phyloP scores from a whole-genome alignment of 23 tunicate species.

The Clavelina lepadiformis region DNA sequence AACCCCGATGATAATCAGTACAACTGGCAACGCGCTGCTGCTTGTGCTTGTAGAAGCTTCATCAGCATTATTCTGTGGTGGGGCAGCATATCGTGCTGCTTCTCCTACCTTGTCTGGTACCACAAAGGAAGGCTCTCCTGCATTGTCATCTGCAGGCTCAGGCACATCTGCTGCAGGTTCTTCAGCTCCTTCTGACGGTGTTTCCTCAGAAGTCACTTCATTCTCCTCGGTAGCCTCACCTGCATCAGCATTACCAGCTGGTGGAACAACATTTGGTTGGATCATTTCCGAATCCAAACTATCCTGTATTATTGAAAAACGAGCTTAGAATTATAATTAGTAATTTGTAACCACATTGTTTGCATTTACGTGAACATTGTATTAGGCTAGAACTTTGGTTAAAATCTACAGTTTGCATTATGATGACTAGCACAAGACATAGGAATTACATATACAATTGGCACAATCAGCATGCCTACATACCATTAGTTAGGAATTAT shows the following conservation, averaged over 20 bases:
- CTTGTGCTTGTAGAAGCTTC: neutral
- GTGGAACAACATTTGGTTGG: neutral
- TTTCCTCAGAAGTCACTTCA: too few species aligned
- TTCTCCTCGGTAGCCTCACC: conserved; percentile 2
- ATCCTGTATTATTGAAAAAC: too few species aligned
- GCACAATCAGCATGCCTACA: too few species aligned
- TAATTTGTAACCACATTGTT: too few species aligned
- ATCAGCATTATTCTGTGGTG: neutral
- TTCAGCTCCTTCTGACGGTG: neutral
- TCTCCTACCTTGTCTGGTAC: neutral
- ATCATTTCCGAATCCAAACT: too few species aligned
- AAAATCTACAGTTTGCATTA: too few species aligned
- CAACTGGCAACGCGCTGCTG: conserved; percentile 21
- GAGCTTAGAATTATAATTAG: too few species aligned
- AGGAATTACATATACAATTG: too few species aligned
- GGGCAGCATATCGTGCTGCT: neutral
- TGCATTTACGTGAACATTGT: too few species aligned
- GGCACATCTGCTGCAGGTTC: neutral
- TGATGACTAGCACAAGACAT: too few species aligned
- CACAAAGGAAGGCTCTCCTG: neutral
- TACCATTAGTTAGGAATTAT: too few species aligned
- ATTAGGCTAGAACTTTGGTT: too few species aligned
- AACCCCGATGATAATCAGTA: conserved; percentile 67
- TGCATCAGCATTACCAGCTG: conserved; percentile 1
- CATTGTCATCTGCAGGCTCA: neutral